Evolutionary conservation across 2,797 vertebrate species (phyloP).

Genomic region (Acipenser ruthenus): DNA sequence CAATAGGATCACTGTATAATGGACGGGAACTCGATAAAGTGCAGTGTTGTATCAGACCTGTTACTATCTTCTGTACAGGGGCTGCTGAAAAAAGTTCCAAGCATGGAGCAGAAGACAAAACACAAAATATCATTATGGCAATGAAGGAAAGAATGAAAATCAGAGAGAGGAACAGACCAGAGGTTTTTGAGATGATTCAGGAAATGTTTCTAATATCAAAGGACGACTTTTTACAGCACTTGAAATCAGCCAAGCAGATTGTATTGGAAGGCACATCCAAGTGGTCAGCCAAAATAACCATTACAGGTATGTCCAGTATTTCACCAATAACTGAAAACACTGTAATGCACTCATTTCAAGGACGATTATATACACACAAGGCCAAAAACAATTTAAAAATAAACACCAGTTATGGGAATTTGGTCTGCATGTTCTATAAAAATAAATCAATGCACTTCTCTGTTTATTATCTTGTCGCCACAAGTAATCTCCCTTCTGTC

Average conservation of each 20-base stretch:
- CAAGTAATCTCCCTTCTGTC: conserved; percentile 14
- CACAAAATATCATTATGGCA: conserved; percentile 92
- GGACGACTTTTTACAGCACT: conserved; percentile 79
- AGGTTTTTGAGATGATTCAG: conserved; percentile 91
- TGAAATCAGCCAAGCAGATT: conserved; percentile 88
- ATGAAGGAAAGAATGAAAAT: conserved; percentile 99
- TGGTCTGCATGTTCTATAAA: too few relatives aligned
- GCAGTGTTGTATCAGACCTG: too few relatives aligned
- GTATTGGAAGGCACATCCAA: conserved; percentile 95
- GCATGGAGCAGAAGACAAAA: conserved; percentile 94
- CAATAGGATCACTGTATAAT: too few relatives aligned
- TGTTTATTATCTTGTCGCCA: background rate
- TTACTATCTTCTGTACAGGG: conserved; percentile 51
- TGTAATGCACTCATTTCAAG: background rate
- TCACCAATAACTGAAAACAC: background rate
- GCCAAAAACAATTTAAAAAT: too few relatives aligned
- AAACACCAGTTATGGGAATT: too few relatives aligned
- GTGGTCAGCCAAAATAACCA: conserved; percentile 96
- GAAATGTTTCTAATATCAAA: conserved; percentile 88
- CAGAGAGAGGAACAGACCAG: conserved; percentile 87
- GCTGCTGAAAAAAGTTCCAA: conserved; percentile 98
- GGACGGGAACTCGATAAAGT: too few relatives aligned
- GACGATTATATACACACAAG: too few relatives aligned
- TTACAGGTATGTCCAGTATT: conserved; percentile 65
- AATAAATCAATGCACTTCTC: too few relatives aligned